These are phyloP conservation scores for Orientallactaga bullata DNA, from an alignment of 2,113 vertebrate species.

Conservation along the genomic window DNA sequence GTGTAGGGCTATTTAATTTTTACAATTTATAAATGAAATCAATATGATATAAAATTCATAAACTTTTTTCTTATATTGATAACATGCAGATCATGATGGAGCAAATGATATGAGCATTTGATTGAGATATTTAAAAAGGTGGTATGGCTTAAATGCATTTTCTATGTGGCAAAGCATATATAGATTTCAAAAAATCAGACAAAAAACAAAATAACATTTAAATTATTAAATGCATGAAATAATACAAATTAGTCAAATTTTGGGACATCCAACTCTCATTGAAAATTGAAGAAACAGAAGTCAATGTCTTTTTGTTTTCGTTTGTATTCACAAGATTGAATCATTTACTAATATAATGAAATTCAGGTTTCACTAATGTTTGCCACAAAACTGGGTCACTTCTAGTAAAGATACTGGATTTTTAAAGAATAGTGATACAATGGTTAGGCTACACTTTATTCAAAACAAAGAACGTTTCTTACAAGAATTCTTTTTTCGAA, in stretches of 20 bases:
- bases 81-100: background rate
- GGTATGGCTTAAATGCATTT: background rate
- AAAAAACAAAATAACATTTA: background rate
- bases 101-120: background rate
- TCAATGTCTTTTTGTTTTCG: background rate
- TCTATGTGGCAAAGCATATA: background rate
- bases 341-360: constrained; percentile 9
- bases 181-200: background rate
- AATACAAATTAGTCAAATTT: constrained; percentile 34
- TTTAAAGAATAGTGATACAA: background rate
- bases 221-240: constrained; percentile 37
- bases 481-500: background rate
- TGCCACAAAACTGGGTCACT: background rate
- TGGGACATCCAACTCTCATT: background rate
- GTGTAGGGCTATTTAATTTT: background rate
- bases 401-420: background rate
- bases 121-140: constrained; percentile 1
- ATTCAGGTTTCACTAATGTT: constrained; percentile 1
- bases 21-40: constrained; percentile 1
- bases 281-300: constrained; percentile 38
- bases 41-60: background rate
- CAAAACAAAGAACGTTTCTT: background rate
- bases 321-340: constrained; percentile 4
- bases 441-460: background rate
- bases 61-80: constrained; percentile 1